These are phyloP conservation scores for Synanthedon vespiformis DNA, from an alignment of 2,888 invertebrate species.

Conservation along the genomic window DNA sequence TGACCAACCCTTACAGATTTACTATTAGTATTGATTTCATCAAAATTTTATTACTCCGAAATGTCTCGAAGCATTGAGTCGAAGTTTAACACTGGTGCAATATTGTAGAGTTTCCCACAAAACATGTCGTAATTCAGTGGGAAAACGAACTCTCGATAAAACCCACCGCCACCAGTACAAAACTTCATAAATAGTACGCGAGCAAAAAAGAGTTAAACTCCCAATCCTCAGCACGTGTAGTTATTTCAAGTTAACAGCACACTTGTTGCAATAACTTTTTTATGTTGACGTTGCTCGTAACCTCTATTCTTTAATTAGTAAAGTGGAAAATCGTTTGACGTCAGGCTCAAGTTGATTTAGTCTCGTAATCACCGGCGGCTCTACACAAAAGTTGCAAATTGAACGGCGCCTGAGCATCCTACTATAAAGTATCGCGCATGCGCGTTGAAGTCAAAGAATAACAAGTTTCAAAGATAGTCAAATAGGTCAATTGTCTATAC, in stretches of 20 bases:
- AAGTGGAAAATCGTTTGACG: background rate
- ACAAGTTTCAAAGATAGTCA: background rate
- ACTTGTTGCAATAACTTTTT: constrained; percentile 18
- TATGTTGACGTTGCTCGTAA: constrained; percentile 1
- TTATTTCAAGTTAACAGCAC: constrained; percentile 31
- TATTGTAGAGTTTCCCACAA: too few species aligned
- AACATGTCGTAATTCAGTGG: too few species aligned
- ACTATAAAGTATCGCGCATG: constrained; percentile 8
- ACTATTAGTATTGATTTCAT: too few species aligned
- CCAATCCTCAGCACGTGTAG: constrained; percentile 16
- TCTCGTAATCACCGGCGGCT: constrained; percentile 21
- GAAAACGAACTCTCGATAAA: too few species aligned
- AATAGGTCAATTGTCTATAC: background rate
- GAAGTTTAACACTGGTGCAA: too few species aligned
- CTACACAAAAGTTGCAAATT: constrained; percentile 30
- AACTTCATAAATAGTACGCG: too few species aligned
- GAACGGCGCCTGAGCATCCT: constrained; percentile 27
- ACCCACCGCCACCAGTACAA: too few species aligned
- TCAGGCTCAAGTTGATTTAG: constrained; percentile 8
- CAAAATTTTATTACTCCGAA: too few species aligned
- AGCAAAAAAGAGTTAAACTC: constrained; percentile 3
- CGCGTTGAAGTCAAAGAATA: constrained; percentile 6
- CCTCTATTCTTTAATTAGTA: constrained; percentile 4
- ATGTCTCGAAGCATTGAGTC: too few species aligned
- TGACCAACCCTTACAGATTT: too few species aligned